phyloP scores from a whole-genome alignment of 2,888 invertebrate genomes.

The Plebejus anna region DNA sequence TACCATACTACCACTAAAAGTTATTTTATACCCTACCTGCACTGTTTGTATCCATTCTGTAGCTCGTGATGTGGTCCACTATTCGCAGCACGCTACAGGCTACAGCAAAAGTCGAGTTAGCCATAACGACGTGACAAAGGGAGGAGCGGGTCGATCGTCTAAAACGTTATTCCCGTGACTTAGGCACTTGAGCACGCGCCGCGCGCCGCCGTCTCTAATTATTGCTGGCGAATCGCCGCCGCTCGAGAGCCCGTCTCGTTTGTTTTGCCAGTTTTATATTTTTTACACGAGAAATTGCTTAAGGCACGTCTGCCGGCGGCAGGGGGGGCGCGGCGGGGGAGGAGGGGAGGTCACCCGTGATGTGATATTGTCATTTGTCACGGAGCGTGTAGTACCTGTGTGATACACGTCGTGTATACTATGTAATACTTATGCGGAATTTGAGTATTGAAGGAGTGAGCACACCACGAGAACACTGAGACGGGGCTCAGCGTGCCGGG shows the following conservation, averaged over 20 bases:
- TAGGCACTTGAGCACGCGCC: constrained; percentile 52
- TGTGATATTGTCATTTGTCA: constrained; percentile 21
- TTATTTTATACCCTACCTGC: no score
- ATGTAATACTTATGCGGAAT: no score
- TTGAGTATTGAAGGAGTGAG: no score
- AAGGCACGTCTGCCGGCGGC: constrained; percentile 26
- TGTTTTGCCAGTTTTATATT: constrained; percentile 38
- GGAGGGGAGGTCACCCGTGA: not conserved
- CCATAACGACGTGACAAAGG: constrained; percentile 9
- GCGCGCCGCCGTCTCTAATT: constrained; percentile 47
- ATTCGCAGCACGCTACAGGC: not conserved
- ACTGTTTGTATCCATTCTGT: no score
- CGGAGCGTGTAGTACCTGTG: not conserved
- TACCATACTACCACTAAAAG: no score
- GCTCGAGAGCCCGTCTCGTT: constrained; percentile 38
- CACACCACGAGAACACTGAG: no score
- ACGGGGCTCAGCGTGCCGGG: no score
- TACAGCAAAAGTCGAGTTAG: not conserved
- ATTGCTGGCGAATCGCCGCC: constrained; percentile 43
- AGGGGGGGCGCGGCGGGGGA: not conserved
- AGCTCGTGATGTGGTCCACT: not conserved
- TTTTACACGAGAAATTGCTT: constrained; percentile 33
- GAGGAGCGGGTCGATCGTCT: constrained; percentile 32
- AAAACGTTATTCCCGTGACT: constrained; percentile 41
- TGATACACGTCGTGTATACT: not conserved